Conservation (phyloP, 2,113 vertebrate species). For the Marmota flaviventris region DNA sequence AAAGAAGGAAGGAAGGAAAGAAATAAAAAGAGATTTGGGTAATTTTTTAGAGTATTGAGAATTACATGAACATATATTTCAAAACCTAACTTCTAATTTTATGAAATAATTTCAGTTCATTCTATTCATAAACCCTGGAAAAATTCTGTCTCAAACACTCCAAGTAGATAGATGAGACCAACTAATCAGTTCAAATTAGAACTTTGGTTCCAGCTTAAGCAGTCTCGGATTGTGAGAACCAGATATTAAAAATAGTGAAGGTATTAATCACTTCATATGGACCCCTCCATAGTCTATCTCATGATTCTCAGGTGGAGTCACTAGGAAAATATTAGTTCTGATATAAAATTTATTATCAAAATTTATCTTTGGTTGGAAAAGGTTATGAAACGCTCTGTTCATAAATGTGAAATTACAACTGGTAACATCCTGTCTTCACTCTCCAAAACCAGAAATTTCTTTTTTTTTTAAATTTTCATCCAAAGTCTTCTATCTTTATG, state of each 20-base stretch:
- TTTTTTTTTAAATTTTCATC: constrained; percentile 6
- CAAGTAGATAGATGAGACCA: not conserved
- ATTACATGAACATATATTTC: not conserved
- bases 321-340: not conserved
- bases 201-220: not conserved
- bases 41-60: constrained; percentile 25
- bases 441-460: not conserved
- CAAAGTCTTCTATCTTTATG: not conserved
- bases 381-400: not conserved
- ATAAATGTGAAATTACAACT: constrained; percentile 6
- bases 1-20: too few species aligned
- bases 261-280: not conserved
- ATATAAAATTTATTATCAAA: not conserved
- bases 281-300: not conserved
- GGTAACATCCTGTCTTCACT: not conserved
- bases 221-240: not conserved
- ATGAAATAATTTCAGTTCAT: not conserved
- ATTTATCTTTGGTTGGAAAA: not conserved
- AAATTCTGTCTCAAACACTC: not conserved
- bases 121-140: not conserved
- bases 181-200: not conserved
- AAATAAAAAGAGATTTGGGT: not conserved
- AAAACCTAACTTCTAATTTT: constrained; percentile 35
- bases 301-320: not conserved
- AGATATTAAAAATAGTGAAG: not conserved